Evolutionary conservation across 2,113 vertebrate genomes (phyloP).

Genomic region (Nesogale talazaci): DNA sequence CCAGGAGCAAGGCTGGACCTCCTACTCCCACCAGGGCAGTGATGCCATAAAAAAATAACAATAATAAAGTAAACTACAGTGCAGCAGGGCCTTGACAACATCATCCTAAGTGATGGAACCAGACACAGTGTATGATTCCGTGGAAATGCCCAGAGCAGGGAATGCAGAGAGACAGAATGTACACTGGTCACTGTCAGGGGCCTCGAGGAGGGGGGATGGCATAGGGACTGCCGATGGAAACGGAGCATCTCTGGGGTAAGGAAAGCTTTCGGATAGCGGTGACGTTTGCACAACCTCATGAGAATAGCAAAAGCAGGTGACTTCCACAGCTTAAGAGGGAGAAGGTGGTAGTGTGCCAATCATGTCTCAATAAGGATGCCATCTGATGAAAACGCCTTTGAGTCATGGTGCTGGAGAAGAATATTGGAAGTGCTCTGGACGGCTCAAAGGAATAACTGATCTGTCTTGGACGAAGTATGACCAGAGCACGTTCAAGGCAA

Average conservation of each 20-base stretch:
- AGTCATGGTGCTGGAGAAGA: too few species aligned
- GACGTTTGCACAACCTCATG: neutral
- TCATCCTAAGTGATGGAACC: neutral
- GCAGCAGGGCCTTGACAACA: neutral
- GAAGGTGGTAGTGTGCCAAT: neutral
- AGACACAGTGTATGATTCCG: neutral
- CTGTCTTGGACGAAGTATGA: too few species aligned
- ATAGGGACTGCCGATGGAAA: neutral
- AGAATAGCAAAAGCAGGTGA: neutral
- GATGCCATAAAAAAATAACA: too few species aligned
- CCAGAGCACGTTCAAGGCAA: too few species aligned
- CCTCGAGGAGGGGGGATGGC: neutral
- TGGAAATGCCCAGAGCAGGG: neutral
- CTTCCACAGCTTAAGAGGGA: neutral
- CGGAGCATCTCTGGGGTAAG: neutral
- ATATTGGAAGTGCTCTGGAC: too few species aligned
- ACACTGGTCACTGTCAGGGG: neutral
- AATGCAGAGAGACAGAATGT: slow-evolving; percentile 7
- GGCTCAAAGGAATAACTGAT: too few species aligned
- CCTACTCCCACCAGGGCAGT: too few species aligned
- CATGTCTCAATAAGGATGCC: neutral
- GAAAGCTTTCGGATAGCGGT: neutral
- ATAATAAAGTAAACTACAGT: too few species aligned
- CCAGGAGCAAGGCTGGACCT: too few species aligned
- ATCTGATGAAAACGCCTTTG: too few species aligned